Base-by-base conservation (phyloP, 2,797 vertebrate genomes). In the Lacerta viridis region DNA sequence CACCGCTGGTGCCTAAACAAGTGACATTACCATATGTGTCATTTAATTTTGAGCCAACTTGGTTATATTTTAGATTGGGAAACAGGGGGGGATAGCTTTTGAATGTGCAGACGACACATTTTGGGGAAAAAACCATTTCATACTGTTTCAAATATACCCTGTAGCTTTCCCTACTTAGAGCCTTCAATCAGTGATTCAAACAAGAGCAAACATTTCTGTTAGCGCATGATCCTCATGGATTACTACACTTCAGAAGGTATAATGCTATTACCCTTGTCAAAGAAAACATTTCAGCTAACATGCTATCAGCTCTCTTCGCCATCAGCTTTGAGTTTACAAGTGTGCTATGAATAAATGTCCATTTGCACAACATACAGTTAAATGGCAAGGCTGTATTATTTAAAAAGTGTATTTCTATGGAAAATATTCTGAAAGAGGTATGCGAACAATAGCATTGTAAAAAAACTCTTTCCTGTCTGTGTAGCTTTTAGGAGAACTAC, bases 281-380 rank as follows among this genome's bases (percentile, higher is more conserved):
- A 81, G 69, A 46, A 41, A 43, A 61, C 39, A 87, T 87, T 74
- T 55, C 41, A 25, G 78, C 74, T 59, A 84, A 17, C 33, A 61
- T 59, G 29, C 43, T 87, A 87, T 39, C 36, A 74, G 25, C 69
- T 43, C 74, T 74, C 69, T 64, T 74, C 43, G 29, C 64, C n/a
- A 71, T 79, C 29, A 75, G 7, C 39, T 75, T 66, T 75, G 39
- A 23, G 23, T 82, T 64, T 36, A 39, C 72, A 82, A 75, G 27
- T 82, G 41, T 87, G 29, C 36, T 87, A n/a, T 46, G 86, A 80
- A 74, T 39, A 74, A 87, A 87, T 18, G 15, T 64, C 6, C 20
- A 46, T 71, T 87, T 36, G 43, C n/a, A 41, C 43, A 69, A 39
- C 11, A 55, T 11, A 43, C 36, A 75, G 83, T 39, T 4, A 75